Percentiles rank a stretch among this genome's conserved stretches.
phyloP scores from a whole-genome alignment of 1,140 invertebrate species.

The Caerostris extrusa region DNA sequence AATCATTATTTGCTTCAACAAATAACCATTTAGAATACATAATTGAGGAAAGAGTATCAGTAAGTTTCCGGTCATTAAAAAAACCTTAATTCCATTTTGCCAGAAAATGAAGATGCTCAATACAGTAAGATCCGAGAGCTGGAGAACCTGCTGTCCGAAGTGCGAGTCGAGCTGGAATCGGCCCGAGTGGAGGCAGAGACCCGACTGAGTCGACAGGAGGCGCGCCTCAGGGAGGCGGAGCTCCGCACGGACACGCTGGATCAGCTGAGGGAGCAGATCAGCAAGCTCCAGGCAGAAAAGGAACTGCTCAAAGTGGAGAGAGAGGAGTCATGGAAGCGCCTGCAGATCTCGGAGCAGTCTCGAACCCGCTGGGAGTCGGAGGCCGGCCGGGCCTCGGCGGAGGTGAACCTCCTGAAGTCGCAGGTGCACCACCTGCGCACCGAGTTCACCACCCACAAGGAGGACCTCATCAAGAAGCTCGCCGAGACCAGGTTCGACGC shows the following conservation, averaged over 20 bases:
- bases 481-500: conserved; percentile 75
- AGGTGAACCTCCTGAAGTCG: conserved; percentile 73
- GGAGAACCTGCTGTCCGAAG: not conserved
- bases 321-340: conserved; percentile 60
- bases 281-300: conserved; percentile 48
- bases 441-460: conserved; percentile 73
- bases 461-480: conserved; percentile 77
- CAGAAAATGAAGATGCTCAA: conserved; percentile 27
- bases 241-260: conserved; percentile 4
- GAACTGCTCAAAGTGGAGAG: conserved; percentile 61
- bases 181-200: conserved; percentile 50
- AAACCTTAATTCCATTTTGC: not conserved
- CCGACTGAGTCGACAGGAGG: conserved; percentile 50
- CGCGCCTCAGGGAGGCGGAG: conserved; percentile 51
- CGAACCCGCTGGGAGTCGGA: conserved; percentile 38
- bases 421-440: conserved; percentile 76
- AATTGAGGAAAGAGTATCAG: no score
- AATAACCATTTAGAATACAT: no score
- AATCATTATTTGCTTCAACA: no score
- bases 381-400: conserved; percentile 16
- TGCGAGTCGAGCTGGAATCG: conserved; percentile 52
- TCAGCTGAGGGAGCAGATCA: conserved; percentile 53
- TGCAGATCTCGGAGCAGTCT: conserved; percentile 36
- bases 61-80: no score
- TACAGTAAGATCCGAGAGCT: conserved; percentile 27